A percentile compares a stretch with the other conserved stretches of the same genome.
Conservation (phyloP, 2,888 invertebrate genomes). For the Operophtera brumata region DNA sequence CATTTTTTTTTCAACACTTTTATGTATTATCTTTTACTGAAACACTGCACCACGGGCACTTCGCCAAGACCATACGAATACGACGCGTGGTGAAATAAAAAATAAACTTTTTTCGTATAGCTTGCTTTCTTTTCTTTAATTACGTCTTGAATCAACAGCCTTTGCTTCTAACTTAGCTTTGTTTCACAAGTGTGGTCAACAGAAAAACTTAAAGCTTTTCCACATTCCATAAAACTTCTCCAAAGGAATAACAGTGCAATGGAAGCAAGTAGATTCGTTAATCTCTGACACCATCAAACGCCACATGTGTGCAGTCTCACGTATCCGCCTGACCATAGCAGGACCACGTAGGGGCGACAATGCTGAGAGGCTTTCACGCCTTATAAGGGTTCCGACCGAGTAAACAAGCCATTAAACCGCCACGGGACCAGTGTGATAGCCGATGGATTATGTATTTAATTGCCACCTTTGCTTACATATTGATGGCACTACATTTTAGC, state of each 20-base stretch:
- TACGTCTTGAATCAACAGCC: too few relatives aligned
- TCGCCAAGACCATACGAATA: too few relatives aligned
- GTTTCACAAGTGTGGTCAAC: neutral
- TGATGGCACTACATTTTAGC: slow-evolving; percentile 43
- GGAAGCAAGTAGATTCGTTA: slow-evolving; percentile 41
- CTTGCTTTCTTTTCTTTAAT: neutral
- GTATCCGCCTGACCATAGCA: slow-evolving; percentile 57
- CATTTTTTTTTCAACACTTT: slow-evolving; percentile 6
- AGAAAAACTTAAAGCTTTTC: neutral
- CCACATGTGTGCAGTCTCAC: slow-evolving; percentile 53
- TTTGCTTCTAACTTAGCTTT: too few relatives aligned
- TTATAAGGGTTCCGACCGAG: slow-evolving; percentile 66
- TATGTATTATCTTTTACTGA: too few relatives aligned
- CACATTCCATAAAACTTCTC: slow-evolving; percentile 7
- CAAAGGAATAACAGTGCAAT: slow-evolving; percentile 23
- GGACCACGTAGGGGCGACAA: slow-evolving; percentile 67
- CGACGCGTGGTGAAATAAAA: neutral
- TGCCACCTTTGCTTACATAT: slow-evolving; percentile 62
- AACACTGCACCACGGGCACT: too few relatives aligned
- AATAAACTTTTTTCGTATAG: neutral
- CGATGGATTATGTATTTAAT: slow-evolving; percentile 73
- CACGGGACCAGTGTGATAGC: slow-evolving; percentile 60
- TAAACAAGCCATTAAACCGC: slow-evolving; percentile 71
- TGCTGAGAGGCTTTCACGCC: slow-evolving; percentile 76
- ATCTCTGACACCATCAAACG: slow-evolving; percentile 53